Conservation (phyloP, 2,113 vertebrate genomes). For the Hypanus sabinus region DNA sequence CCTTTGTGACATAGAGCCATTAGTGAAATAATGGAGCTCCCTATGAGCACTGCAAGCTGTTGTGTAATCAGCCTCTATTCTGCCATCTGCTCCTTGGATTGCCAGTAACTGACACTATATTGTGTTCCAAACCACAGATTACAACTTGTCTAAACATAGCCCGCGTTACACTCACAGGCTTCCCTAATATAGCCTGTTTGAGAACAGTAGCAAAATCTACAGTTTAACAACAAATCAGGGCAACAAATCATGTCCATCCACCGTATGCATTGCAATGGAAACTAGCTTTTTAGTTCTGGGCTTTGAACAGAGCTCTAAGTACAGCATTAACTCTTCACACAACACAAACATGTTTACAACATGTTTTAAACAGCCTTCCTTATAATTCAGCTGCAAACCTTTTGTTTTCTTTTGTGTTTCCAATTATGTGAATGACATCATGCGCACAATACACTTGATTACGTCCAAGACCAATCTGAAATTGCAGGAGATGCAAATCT, state of each 20-base stretch:
- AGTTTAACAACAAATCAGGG: background rate
- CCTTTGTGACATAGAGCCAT: constrained; percentile 20
- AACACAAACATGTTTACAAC: constrained; percentile 13
- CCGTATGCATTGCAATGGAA: background rate
- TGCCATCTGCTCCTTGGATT: constrained; percentile 8
- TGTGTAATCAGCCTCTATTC: constrained; percentile 1
- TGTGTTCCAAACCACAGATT: background rate
- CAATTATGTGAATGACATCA: constrained; percentile 16
- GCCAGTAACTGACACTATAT: background rate
- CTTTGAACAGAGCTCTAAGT: background rate
- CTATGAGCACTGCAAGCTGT: constrained; percentile 1
- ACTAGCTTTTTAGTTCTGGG: background rate
- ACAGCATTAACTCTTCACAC: background rate
- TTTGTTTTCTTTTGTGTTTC: constrained; percentile 30
- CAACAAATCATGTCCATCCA: background rate
- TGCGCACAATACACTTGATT: background rate
- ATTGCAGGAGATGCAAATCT: background rate
- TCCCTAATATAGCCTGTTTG: background rate
- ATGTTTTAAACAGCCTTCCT: background rate
- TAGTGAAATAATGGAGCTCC: constrained; percentile 30
- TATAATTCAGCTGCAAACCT: constrained; percentile 18
- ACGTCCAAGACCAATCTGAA: background rate
- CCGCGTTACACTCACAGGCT: background rate
- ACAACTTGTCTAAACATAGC: background rate
- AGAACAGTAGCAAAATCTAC: background rate